Evolutionary conservation across 1,140 invertebrate genomes (phyloP).

Genomic region (Batillaria attramentaria): DNA sequence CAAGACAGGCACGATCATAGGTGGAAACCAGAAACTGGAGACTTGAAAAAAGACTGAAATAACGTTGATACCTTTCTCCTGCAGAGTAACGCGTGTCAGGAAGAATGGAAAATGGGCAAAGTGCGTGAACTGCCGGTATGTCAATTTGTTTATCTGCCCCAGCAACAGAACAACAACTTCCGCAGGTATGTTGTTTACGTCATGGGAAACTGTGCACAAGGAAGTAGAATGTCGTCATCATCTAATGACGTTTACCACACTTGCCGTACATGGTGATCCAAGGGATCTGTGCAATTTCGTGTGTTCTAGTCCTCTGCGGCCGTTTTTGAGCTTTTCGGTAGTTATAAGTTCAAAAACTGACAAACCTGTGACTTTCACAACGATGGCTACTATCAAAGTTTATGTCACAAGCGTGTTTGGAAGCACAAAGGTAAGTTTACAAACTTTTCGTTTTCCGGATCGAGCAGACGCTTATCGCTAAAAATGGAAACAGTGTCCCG

Average conservation of each 20-base stretch:
- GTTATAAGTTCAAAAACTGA: no score
- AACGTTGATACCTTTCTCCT: no score
- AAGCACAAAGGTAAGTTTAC: conserved; percentile 32
- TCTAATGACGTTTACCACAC: conserved; percentile 13
- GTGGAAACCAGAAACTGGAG: no score
- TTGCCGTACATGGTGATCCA: conserved; percentile 31
- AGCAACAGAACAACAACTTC: conserved; percentile 57
- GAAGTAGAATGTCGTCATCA: conserved; percentile 1
- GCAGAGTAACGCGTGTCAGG: no score
- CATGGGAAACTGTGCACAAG: conserved; percentile 25
- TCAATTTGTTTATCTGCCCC: conserved; percentile 55
- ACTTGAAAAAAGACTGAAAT: no score
- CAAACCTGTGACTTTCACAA: no score
- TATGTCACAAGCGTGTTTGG: conserved; percentile 39
- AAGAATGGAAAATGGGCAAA: conserved; percentile 3
- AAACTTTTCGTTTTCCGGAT: neutral
- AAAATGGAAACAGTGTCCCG: neutral
- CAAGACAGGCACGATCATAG: no score
- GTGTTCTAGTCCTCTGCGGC: no score
- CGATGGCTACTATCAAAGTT: conserved; percentile 33
- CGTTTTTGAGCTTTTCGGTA: no score
- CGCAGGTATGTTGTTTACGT: conserved; percentile 39
- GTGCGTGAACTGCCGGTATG: conserved; percentile 32
- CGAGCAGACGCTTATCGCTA: neutral
- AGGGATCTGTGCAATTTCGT: no score